A percentile compares a stretch with the other conserved stretches of the same genome.
phyloP scores from a whole-genome alignment of 1,140 invertebrate species.

The Glomeris maerens region DNA sequence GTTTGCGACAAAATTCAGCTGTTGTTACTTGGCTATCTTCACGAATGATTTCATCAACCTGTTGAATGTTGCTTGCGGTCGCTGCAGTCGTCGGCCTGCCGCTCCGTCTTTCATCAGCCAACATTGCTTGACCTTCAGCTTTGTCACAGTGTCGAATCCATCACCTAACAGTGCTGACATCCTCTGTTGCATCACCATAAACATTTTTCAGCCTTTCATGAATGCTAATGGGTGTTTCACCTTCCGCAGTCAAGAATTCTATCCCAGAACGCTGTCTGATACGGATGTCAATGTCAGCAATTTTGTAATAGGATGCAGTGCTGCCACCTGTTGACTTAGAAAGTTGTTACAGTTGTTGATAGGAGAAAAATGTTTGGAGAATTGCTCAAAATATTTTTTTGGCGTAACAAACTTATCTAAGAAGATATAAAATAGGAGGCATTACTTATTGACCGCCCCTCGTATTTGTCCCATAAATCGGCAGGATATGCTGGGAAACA shows the following conservation, averaged over 20 bases:
- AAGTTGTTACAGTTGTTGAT: neutral
- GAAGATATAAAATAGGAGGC: too few species aligned
- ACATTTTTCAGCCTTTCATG: neutral
- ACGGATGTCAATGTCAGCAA: neutral
- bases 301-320: conserved; percentile 1
- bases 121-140: neutral
- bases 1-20: too few species aligned
- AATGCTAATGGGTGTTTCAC: conserved; percentile 1
- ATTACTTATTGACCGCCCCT: too few species aligned
- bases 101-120: neutral
- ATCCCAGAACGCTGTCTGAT: neutral
- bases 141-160: neutral
- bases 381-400: neutral
- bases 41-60: too few species aligned
- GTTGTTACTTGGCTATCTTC: too few species aligned
- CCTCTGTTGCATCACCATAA: conserved; percentile 2
- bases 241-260: neutral
- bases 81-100: conserved; percentile 1
- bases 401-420: neutral
- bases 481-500: conserved; percentile 5
- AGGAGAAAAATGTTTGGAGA: neutral
- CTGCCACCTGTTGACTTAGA: conserved; percentile 1
- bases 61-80: too few species aligned
- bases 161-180: conserved; percentile 6
- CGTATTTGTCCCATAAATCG: conserved; percentile 11